Evolutionary conservation across 1,140 invertebrate species (phyloP), one percentile per base, ranked within the genome.

Genomic region (Polypedilum vanderplanki): DNA sequence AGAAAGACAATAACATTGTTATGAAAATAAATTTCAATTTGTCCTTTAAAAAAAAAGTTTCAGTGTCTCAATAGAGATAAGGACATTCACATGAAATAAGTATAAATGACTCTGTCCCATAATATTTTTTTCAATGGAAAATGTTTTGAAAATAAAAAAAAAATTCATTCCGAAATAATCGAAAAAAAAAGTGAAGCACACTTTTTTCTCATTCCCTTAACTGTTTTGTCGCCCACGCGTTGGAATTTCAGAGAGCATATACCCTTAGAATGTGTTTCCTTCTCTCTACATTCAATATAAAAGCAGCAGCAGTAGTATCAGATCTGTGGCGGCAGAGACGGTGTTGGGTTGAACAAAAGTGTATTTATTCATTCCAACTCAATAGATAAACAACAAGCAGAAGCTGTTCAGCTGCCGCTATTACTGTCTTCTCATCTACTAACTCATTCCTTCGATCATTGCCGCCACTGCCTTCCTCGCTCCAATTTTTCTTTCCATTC

Each of bases 311-410:
- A 57, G 46, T 12, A 15, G 1, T 12, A 57, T 12, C 12, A 57
- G 46, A 57, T 57, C 46, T 12, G 46, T 57, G 46, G 46, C 46
- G 46, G 46, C 46, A 57, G 12, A 57, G n/a, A n/a, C 46, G 4
- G n/a, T 57, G 46, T n/a, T 12, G 46, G 46, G 12, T 57, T 57
- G 4, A 15, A 4, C n/a, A n/a, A 57, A 57, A 57, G 46, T 57
- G 46, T 57, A 57, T 57, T 57, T 57, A n/a, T 57, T 57, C 12
- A 57, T 57, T 57, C 46, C 46, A 57, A 57, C 46, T 57, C 46
- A 57, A 57, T 57, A 57, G 46, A 57, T 3, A 57, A 57, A 57
- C 12, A 57, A 57, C 46, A 57, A 57, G n/a, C 46, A 57, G 46
- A 4, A 15, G 46, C 46, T n/a, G 46, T n/a, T 57, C 10, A 57